These are phyloP conservation scores for Epinephelus cyanopodus DNA, from an alignment of 2,113 vertebrate species.

Conservation along the genomic window DNA sequence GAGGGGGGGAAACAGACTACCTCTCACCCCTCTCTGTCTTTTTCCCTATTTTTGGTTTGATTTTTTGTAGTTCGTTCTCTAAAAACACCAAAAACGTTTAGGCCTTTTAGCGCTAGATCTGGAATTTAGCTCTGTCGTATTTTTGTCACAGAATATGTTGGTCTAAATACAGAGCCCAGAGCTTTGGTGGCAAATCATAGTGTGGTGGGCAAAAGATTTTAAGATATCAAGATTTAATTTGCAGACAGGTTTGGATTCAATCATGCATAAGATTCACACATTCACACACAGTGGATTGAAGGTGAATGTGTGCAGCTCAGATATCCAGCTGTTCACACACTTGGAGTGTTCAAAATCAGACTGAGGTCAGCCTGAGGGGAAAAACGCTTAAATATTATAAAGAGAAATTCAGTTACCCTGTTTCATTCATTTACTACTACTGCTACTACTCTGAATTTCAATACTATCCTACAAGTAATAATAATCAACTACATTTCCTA, in stretches of 20 bases:
- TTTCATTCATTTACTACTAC: not conserved
- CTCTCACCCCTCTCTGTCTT: conserved; percentile 18
- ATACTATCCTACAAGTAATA: not conserved
- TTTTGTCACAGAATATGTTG: not conserved
- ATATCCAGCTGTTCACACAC: conserved; percentile 7
- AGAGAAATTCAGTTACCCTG: not conserved
- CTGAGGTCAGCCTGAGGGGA: not conserved
- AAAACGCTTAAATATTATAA: not conserved
- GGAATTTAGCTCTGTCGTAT: not conserved
- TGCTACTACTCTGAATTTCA: too few species aligned
- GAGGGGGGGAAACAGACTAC: not conserved
- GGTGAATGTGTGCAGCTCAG: conserved; percentile 11
- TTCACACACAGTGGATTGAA: not conserved
- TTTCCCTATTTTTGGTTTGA: not conserved
- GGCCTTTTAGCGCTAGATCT: not conserved
- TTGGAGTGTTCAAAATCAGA: conserved; percentile 7
- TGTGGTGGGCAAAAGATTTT: not conserved
- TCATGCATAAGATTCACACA: not conserved
- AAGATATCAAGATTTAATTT: not conserved
- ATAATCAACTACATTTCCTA: too few species aligned
- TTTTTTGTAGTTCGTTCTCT: not conserved
- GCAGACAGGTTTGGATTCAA: not conserved
- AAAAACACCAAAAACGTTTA: not conserved
- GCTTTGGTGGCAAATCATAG: not conserved
- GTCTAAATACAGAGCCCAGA: not conserved